Percentiles rank a stretch among this genome's conserved stretches.
Conservation (phyloP, 2,797 vertebrate genomes). For the Sternotherus odoratus region DNA sequence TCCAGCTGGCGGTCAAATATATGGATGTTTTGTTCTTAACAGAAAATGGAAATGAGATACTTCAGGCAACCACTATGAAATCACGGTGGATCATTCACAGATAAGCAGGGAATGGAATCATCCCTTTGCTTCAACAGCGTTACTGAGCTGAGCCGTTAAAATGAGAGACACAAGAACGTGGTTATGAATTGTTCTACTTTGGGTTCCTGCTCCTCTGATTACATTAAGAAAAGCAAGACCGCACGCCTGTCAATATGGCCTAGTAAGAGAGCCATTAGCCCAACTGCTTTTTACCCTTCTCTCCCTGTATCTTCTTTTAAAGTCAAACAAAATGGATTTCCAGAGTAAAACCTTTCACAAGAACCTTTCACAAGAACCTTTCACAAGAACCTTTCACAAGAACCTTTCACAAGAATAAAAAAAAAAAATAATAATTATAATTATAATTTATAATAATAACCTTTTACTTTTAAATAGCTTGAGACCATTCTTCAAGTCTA, state of each 20-base stretch:
- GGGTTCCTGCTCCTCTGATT: neutral
- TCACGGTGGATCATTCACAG: neutral
- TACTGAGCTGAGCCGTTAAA: neutral
- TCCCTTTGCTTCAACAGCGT: neutral
- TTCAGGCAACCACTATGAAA: constrained; percentile 29
- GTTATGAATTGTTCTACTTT: neutral
- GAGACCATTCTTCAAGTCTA: neutral
- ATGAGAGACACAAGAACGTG: neutral
- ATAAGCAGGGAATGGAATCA: neutral
- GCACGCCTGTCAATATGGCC: neutral
- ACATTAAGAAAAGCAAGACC: neutral
- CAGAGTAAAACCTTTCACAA: neutral
- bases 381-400: no score
- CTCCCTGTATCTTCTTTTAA: neutral
- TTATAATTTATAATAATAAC: no score
- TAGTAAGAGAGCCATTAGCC: neutral
- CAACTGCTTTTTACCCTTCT: neutral
- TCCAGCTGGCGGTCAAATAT: constrained; percentile 45
- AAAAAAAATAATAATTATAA: no score
- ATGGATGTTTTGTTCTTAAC: constrained; percentile 38
- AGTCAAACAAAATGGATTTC: neutral
- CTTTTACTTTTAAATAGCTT: neutral
- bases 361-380: no score
- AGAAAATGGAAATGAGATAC: constrained; percentile 43
- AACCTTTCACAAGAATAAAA: no score